Evolutionary conservation across 2,113 vertebrate species (phyloP).

Genomic region (Datnioides undecimradiatus): DNA sequence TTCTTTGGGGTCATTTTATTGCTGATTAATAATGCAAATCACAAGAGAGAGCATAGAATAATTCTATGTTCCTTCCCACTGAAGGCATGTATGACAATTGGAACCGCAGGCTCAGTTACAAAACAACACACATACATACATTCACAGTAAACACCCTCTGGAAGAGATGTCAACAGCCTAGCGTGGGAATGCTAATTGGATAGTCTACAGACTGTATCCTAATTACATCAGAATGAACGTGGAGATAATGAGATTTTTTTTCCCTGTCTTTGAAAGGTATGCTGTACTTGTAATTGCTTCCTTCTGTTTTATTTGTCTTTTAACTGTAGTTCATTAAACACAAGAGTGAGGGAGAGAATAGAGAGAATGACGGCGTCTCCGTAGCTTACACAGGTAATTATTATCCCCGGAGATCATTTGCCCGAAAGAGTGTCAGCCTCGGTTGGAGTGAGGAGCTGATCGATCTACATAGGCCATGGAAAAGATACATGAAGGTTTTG

Average conservation of each 20-base stretch:
- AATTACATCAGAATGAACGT: conserved; percentile 77
- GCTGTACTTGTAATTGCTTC: conserved; percentile 75
- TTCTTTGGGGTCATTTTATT: conserved; percentile 1
- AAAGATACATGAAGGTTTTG: neutral
- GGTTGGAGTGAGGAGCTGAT: conserved; percentile 37
- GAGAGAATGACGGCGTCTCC: conserved; percentile 51
- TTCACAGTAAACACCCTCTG: conserved; percentile 32
- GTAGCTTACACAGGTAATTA: conserved; percentile 53
- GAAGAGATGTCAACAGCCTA: conserved; percentile 60
- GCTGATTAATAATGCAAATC: conserved; percentile 1
- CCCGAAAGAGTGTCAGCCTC: conserved; percentile 34
- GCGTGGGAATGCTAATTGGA: conserved; percentile 73
- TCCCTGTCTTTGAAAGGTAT: conserved; percentile 63
- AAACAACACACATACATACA: conserved; percentile 36
- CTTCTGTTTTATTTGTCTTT: conserved; percentile 77
- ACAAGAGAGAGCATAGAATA: conserved; percentile 14
- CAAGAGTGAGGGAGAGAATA: conserved; percentile 19
- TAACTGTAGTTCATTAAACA: conserved; percentile 71
- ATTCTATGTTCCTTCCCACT: conserved; percentile 13
- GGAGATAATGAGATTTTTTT: conserved; percentile 72
- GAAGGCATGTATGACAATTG: conserved; percentile 25
- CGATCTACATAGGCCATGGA: neutral
- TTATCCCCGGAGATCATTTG: conserved; percentile 32
- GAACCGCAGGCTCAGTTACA: conserved; percentile 10
- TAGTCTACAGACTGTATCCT: conserved; percentile 70